Conservation (phyloP, 2,797 vertebrate genomes). For the Brachyalestes nurse region DNA sequence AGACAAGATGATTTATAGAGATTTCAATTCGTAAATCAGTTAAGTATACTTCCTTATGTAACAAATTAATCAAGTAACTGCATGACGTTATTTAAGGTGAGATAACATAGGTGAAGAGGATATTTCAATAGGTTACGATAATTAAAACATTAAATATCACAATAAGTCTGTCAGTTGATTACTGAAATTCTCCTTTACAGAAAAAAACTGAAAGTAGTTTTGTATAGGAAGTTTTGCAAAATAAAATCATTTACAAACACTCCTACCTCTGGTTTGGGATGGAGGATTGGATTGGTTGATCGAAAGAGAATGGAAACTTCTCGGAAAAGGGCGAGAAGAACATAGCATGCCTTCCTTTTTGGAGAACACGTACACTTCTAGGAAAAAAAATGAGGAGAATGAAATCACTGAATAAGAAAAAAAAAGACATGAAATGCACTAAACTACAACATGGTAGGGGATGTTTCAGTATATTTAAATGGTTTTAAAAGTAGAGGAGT, state of each 20-base stretch:
- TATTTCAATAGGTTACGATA: too few species aligned
- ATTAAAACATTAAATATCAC: too few species aligned
- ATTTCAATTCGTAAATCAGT: too few species aligned
- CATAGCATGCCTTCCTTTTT: conserved; percentile 65
- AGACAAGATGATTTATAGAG: background rate
- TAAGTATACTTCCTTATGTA: background rate
- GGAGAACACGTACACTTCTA: conserved; percentile 39
- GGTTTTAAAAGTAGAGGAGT: too few species aligned
- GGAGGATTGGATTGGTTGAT: conserved; percentile 58
- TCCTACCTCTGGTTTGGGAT: conserved; percentile 80
- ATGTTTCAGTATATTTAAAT: too few species aligned
- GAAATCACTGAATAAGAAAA: background rate
- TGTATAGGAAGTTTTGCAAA: too few species aligned
- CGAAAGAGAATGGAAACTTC: conserved; percentile 83
- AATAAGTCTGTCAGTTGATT: too few species aligned
- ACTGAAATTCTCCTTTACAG: too few species aligned
- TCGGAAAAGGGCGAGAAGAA: conserved; percentile 87
- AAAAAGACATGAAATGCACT: background rate
- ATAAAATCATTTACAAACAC: background rate
- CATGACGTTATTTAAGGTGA: background rate
- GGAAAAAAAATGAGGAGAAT: background rate
- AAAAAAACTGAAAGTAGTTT: too few species aligned
- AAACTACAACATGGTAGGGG: too few species aligned
- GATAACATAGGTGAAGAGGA: too few species aligned
- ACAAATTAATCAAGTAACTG: background rate